Evolutionary conservation across 2,797 vertebrate genomes (phyloP).

Genomic region (Coreius guichenoti): DNA sequence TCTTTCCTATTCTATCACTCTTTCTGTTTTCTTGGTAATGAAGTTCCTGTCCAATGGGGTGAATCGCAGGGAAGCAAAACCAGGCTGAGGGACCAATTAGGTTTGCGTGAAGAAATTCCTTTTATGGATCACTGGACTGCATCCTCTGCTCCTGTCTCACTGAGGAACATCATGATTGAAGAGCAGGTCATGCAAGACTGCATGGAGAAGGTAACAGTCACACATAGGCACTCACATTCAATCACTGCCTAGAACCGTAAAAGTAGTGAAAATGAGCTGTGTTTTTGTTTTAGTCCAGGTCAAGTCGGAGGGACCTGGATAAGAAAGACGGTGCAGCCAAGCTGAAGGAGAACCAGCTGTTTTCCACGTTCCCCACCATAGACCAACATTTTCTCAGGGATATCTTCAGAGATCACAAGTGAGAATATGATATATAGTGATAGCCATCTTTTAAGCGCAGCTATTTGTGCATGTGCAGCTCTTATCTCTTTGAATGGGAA

Average conservation of each 20-base stretch:
- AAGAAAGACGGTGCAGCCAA: slow-evolving; percentile 86
- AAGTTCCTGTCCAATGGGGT: slow-evolving; percentile 68
- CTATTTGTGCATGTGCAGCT: too few relatives aligned
- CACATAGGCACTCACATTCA: neutral
- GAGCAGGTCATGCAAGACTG: slow-evolving; percentile 90
- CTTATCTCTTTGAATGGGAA: too few relatives aligned
- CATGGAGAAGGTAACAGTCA: slow-evolving; percentile 81
- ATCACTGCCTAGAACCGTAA: slow-evolving; percentile 11
- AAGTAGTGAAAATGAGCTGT: neutral
- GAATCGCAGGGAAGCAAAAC: slow-evolving; percentile 57
- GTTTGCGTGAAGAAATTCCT: slow-evolving; percentile 71
- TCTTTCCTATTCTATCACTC: neutral
- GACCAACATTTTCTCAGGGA: slow-evolving; percentile 91
- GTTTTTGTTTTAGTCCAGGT: slow-evolving; percentile 69
- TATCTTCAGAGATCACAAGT: slow-evolving; percentile 96
- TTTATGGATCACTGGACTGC: slow-evolving; percentile 92
- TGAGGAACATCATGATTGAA: slow-evolving; percentile 94
- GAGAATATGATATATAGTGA: slow-evolving; percentile 42
- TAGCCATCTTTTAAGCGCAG: too few relatives aligned
- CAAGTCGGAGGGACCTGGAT: slow-evolving; percentile 71
- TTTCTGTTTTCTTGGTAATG: slow-evolving; percentile 26
- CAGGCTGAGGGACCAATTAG: slow-evolving; percentile 62
- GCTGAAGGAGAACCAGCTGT: slow-evolving; percentile 92
- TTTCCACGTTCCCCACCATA: slow-evolving; percentile 88
- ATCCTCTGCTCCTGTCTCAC: slow-evolving; percentile 84